Conservation (phyloP, 2,888 invertebrate species). For the Anthrax anthrax region DNA sequence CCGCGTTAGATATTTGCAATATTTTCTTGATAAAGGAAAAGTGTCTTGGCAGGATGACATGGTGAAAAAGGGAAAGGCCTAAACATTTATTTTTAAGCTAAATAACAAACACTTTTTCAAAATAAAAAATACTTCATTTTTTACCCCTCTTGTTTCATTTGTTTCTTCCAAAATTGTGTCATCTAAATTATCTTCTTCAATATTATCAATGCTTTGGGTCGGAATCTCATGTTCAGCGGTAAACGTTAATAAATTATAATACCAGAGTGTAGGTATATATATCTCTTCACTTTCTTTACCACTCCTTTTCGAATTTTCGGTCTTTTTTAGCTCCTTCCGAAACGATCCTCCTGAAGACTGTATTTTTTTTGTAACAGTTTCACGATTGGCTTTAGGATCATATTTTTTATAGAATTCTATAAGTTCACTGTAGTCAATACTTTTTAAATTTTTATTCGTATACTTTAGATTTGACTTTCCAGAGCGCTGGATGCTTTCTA, state of each 20-base stretch:
- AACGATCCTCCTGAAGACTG: conserved; percentile 1
- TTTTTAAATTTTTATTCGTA: conserved; percentile 1
- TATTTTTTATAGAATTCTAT: background rate
- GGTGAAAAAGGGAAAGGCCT: background rate
- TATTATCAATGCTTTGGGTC: background rate
- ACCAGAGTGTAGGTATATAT: background rate
- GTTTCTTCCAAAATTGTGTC: too few species aligned
- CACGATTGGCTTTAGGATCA: background rate
- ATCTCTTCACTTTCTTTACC: background rate
- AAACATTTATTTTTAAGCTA: too few species aligned
- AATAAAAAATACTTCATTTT: background rate
- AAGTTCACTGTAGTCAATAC: background rate
- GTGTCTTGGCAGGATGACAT: conserved; percentile 1
- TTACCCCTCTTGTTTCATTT: background rate
- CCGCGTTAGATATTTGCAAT: background rate
- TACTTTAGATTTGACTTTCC: too few species aligned
- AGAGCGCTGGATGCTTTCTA: too few species aligned
- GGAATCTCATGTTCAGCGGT: background rate
- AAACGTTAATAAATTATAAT: conserved; percentile 1
- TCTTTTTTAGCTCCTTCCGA: conserved; percentile 1
- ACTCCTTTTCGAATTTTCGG: background rate
- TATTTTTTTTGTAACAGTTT: background rate
- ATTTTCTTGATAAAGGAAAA: background rate
- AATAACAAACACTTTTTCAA: background rate
- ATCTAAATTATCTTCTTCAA: background rate